Conservation (phyloP, 2,113 vertebrate genomes). For the Phalacrocorax brasilianus region DNA sequence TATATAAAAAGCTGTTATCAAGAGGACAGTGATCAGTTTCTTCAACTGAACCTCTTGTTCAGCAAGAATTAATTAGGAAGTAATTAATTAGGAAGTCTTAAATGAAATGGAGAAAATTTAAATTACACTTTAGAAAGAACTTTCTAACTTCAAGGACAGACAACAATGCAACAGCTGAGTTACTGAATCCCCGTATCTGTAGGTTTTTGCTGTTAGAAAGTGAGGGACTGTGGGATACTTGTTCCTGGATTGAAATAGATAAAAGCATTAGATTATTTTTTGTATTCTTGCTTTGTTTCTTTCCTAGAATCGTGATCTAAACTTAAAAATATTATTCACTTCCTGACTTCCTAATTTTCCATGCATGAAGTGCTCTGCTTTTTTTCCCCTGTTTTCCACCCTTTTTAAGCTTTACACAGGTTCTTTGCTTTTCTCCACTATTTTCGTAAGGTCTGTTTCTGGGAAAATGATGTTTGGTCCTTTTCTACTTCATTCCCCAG, state of each 20-base stretch:
- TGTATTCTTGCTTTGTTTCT: background rate
- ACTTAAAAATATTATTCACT: background rate
- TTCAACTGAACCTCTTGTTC: background rate
- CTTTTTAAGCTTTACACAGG: background rate
- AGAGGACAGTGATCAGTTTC: background rate
- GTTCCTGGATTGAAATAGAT: background rate
- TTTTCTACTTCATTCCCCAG: background rate
- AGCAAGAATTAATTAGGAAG: background rate
- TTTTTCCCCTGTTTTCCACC: background rate
- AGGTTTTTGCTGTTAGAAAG: background rate
- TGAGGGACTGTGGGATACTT: background rate
- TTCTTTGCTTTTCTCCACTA: background rate
- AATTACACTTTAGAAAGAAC: background rate
- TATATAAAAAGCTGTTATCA: background rate
- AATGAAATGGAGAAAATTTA: background rate
- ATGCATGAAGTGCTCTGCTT: background rate
- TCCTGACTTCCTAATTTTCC: background rate
- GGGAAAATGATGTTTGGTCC: background rate
- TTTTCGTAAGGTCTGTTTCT: background rate
- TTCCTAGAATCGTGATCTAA: background rate
- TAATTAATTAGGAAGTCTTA: background rate
- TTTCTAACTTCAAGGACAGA: background rate
- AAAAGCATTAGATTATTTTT: background rate
- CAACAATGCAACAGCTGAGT: background rate
- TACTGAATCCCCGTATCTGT: background rate